Evolutionary conservation across 2,113 vertebrate genomes (phyloP).

Genomic region (Canis aureus): DNA sequence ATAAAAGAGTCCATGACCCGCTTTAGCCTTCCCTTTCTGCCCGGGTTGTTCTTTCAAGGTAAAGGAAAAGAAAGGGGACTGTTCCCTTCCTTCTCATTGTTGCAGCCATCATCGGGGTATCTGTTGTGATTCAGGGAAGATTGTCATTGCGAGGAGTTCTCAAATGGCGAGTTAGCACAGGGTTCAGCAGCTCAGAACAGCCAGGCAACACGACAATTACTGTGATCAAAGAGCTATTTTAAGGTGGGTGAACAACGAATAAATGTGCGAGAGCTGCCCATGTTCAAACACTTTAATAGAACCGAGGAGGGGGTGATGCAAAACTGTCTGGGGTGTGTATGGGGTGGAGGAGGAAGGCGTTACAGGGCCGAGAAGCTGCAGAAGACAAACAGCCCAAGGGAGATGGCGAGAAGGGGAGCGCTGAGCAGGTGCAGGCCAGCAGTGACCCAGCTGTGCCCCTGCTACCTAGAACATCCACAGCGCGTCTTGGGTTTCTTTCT

Average conservation of each 20-base stretch:
- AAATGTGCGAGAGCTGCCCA: not conserved
- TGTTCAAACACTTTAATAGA: slow-evolving; percentile 9
- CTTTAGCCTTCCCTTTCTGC: not conserved
- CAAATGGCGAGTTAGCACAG: not conserved
- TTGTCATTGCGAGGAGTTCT: not conserved
- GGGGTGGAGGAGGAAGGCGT: not conserved
- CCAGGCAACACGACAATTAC: not conserved
- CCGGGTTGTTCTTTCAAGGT: not conserved
- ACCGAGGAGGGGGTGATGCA: not conserved
- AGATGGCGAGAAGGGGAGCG: not conserved
- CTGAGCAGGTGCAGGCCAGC: accelerated
- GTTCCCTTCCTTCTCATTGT: not conserved
- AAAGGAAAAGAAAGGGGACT: not conserved
- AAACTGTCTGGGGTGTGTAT: not conserved
- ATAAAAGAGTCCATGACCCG: not conserved
- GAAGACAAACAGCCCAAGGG: not conserved
- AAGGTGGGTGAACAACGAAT: slow-evolving; percentile 7
- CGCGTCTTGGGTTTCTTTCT: accelerated
- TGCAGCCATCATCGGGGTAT: not conserved
- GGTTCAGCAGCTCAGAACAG: not conserved
- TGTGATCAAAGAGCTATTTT: slow-evolving; percentile 31
- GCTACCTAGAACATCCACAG: accelerated
- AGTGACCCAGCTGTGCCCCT: accelerated
- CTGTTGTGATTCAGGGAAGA: slow-evolving; percentile 42
- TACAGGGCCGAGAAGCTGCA: not conserved